Base-by-base conservation (phyloP, 1,140 invertebrate genomes). In the Camponotus vicinus region DNA sequence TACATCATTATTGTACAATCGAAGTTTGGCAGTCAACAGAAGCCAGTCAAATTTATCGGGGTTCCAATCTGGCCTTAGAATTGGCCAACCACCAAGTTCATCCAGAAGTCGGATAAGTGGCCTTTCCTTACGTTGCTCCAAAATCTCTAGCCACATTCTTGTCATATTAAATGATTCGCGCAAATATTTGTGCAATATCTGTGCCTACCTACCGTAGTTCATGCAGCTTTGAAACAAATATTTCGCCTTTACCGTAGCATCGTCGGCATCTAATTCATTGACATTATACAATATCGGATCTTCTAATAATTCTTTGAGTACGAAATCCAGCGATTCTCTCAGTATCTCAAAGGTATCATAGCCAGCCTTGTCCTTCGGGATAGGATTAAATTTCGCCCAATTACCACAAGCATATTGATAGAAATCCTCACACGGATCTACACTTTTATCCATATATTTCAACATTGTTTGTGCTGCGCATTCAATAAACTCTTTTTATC, bases 361-460 rank as follows among this genome's bases (percentile, higher is more conserved):
- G 73, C 97, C 97, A 34, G 97, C 96, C 93, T 97, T 97, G 92
- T 98, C 98, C 88, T 97, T 97, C 5, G 98, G 98, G 86, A 99
- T 98, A 0, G 97, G 97, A 95, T 98, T 98, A 61, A 97, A 95
- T 40, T 96, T 96, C 40, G 97, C 96, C 98, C 98, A 98, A 88
- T 98, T 98, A 18, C 98, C 98, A 93, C 98, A 99, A 0, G 98
- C 97, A 92, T 97, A 99, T 91, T 98, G 96, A 93, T 98, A 99
- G 93, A 99, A 99, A 93, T 99, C 98, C 3, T 97, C 95, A 93
- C 98, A 99, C 0, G 98, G 98, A 94, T 99, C 96, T 0, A 96
- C 96, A 21, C 93, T 95, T 0, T 91, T 93, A 91, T 99, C 97
- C 97, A 99, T 98, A 89, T 97, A 97, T 82, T 96, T 96, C 86